Evolutionary conservation across 2,797 vertebrate species (phyloP), one percentile per base, ranked within the genome.

Genomic region (Falco cherrug): DNA sequence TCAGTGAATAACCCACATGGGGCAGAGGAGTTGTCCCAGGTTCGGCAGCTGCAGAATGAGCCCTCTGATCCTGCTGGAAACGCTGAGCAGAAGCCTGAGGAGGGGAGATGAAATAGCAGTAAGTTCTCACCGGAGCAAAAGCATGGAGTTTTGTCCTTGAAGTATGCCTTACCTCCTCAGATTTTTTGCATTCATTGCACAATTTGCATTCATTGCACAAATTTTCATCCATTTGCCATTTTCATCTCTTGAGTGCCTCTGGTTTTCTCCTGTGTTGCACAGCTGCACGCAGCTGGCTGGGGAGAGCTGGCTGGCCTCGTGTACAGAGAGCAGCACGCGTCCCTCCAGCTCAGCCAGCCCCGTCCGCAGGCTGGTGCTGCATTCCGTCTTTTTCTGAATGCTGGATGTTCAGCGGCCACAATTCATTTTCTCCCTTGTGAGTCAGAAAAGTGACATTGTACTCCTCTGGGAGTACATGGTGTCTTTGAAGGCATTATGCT

Each of bases 51-150:
- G n/a, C n/a, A n/a, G n/a, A n/a, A n/a, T n/a, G n/a, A n/a, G n/a
- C n/a, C 98, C 76, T 97, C 97, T 92, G 97, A 96, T 91, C 83
- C 97, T 84, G 94, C 98, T 22, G 99, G 99, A 95, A 98, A 98
- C 97, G 98, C 89, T 93, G 98, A 98, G 93, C 99, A 99, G 96
- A 99, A 99, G 89, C 99, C 99, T 87, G 99, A 99, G 98, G 99
- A 99, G 65, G 99, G 99, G 95, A 98, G 98, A 70, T 79, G 54
- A 94, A 90, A 48, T 63, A 76, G 68, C 17, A 83, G 48, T 77
- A 54, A 56, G 51, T 95, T 83, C 43, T 75, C 50, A 91, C 24
- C 84, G 56, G 82, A 84, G 77, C 19, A 31, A 28, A 71, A 35
- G 4, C 29, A 5, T 6, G 7, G 48, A 51, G 33, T 87, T 79